Base-by-base conservation (phyloP, 2,113 vertebrate genomes). In the Lophura nycthemera region DNA sequence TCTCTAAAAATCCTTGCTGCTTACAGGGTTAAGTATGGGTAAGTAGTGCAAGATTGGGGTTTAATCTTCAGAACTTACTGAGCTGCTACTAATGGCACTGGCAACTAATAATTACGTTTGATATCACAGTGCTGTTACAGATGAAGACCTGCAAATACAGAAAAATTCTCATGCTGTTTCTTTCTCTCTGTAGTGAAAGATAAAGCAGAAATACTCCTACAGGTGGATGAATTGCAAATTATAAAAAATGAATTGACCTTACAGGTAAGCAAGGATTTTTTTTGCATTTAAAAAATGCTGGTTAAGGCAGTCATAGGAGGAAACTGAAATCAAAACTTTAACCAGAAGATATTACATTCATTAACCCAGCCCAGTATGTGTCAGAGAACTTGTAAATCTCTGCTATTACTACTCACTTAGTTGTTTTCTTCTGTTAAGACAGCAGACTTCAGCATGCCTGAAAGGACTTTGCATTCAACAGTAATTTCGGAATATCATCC, bases 161-260 rank as follows among this genome's bases (percentile, higher is more conserved):
- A 83, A 76, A 1, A 12, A 86, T 47, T 22, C 27, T 95, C 42
- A 91, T 42, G 20, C 17, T 66, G 3, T 87, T 74, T 95, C 92
- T 90, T 61, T 96, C 78, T 92, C 50, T 85, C 80, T 95, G 79
- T 96, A 99, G 99, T 99, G 99, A 99, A 99, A 97, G 98, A 99
- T 95, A 99, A 99, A 98, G 98, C 98, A 89, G 99, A 99, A 97
- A 99, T 99, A 95, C 98, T 99, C 76, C 96, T 98, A 82, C 98
- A 99, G 88, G 98, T 98, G 83, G 98, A 99, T 91, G 99, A 99
- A 95, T 98, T 98, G 19, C 96, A 99, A 67, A 98, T 98, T 92
- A 99, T 99, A 94, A 99, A 99, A 98, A 98, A 99, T 97, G 98
- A 99, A 88, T 96, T 99, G 90, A 98, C 98, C 5, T 95, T 98